Conservation (phyloP, 35 echinoderm and acorn worm species). For the Patiria miniata region DNA sequence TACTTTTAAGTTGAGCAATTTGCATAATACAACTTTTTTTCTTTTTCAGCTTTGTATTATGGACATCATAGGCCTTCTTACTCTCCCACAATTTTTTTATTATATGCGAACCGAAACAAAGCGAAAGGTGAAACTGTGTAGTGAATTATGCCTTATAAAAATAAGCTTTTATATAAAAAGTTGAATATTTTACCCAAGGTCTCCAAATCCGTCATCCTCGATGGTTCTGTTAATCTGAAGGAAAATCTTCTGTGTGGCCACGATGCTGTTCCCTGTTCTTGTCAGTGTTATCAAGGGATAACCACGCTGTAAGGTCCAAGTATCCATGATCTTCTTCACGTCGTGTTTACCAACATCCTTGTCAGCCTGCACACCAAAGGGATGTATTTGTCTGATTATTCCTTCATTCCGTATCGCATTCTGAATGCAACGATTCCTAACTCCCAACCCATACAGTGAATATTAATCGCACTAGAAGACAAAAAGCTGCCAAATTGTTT, state of each 20-base stretch:
- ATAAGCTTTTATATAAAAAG: not conserved
- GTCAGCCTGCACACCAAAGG: slow-evolving; percentile 21
- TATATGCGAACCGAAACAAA: no score
- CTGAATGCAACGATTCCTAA: not conserved
- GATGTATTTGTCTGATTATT: not conserved
- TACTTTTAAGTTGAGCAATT: no score
- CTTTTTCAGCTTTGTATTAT: no score
- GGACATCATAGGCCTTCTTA: no score
- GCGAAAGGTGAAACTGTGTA: no score
- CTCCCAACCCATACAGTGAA: not conserved
- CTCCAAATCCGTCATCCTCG: slow-evolving; percentile 53
- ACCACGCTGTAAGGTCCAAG: slow-evolving; percentile 88
- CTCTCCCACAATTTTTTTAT: no score
- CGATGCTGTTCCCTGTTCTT: not conserved
- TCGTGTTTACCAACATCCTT: slow-evolving; percentile 42
- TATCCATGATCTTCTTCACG: slow-evolving; percentile 87
- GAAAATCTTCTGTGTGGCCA: slow-evolving; percentile 52
- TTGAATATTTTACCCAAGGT: slow-evolving; percentile 55
- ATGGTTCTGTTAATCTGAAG: slow-evolving; percentile 64
- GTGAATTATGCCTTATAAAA: no score
- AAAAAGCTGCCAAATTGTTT: no score
- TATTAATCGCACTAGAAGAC: no score
- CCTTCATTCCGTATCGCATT: not conserved
- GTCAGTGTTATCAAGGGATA: slow-evolving; percentile 59
- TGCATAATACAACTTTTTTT: no score